Percentiles rank a stretch among this genome's conserved stretches.
Conservation (phyloP, 2,797 vertebrate genomes). For the Sebastes kiyomatsui region DNA sequence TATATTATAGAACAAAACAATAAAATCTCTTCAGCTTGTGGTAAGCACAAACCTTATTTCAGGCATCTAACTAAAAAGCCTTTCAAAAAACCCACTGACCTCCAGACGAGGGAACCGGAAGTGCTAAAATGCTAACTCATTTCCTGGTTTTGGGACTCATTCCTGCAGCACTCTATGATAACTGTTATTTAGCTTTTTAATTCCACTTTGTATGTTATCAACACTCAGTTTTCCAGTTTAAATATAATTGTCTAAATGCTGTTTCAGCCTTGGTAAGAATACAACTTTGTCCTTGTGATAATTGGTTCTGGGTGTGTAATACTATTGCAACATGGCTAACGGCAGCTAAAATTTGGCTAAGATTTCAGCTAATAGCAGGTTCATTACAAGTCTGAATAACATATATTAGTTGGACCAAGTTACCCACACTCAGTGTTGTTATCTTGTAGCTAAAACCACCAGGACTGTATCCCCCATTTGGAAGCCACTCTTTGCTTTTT, state of each 20-base stretch:
- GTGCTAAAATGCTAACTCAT: neutral
- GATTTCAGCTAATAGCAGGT: neutral
- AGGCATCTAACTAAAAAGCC: neutral
- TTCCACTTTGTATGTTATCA: neutral
- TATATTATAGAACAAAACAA: neutral
- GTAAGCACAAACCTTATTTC: neutral
- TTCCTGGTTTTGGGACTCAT: neutral
- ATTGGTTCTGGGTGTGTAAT: neutral
- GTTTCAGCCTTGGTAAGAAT: neutral
- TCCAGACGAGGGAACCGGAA: neutral
- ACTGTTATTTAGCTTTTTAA: slow-evolving; percentile 4
- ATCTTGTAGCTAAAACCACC: slow-evolving; percentile 8
- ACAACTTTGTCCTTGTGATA: neutral
- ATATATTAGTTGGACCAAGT: neutral
- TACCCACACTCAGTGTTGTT: neutral
- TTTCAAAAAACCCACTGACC: neutral
- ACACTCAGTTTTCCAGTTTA: neutral
- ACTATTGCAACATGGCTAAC: neutral
- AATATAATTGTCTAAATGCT: neutral
- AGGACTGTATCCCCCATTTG: neutral
- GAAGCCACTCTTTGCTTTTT: neutral
- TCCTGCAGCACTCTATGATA: neutral
- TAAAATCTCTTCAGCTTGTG: neutral
- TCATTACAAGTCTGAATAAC: neutral
- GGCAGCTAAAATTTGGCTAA: neutral